Evolutionary conservation across 2,888 invertebrate genomes (phyloP), one percentile per base, ranked within the genome.

Genomic region (Chrysolina americana): DNA sequence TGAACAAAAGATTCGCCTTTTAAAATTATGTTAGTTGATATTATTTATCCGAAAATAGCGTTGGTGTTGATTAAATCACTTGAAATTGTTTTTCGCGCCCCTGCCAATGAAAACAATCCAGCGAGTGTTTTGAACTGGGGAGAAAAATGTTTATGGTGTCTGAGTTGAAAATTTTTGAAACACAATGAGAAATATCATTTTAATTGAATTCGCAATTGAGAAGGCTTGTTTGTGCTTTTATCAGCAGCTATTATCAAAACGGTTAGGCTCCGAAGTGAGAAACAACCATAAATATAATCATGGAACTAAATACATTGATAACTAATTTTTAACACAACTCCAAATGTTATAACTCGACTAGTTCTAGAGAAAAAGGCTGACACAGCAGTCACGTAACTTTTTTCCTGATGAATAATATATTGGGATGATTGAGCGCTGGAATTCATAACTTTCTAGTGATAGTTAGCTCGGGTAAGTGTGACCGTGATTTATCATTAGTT

Each of bases 61-160:
- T 63, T 36, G 62, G 28, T 63, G 62, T 41, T 64, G 70, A 71
- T 71, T 71, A 71, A 71, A 71, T 66, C 71, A 71, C 59, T 65
- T 13, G 53, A 65, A 65, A 73, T 73, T 68, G 73, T 47, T 70
- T 36, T 73, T 65, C 65, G 64, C 71, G 65, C 74, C 75, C 65
- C 59, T 53, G 77, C 77, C 77, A 77, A 75, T 47, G 66, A 77
- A 69, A 77, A 75, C 75, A 77, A 71, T 75, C 63, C 21, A 19
- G 19, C n/a, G 44, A 19, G n/a, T 36, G 65, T 70, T 69, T 75
- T 74, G 69, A 74, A 63, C 48, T 63, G 56, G 41, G 65, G 56
- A 75, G 68, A 71, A 68, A 77, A 75, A 77, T 41, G 71, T 65
- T 56, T 69, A 77, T 75, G 68, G 50, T 36, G 70, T 74, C 70